A percentile compares a stretch with the other conserved stretches of the same genome.
Evolutionary conservation across 1,140 invertebrate species (phyloP).

Genomic region (Drosophila micromelanica): DNA sequence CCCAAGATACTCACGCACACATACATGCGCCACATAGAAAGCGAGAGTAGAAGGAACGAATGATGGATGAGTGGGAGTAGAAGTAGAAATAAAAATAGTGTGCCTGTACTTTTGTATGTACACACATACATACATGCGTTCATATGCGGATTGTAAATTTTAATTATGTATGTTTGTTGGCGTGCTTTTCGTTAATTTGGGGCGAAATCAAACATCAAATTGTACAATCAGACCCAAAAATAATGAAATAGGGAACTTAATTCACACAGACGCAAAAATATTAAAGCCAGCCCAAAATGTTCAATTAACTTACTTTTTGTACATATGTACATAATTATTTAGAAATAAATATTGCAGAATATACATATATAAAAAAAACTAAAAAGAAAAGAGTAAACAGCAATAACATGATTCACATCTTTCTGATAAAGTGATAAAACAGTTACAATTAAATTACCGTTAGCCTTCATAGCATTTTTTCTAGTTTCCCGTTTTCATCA

Average conservation of each 20-base stretch:
- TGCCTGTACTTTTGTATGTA: not conserved
- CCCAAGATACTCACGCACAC: slow-evolving; percentile 30
- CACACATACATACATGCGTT: not conserved
- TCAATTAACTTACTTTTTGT: not conserved
- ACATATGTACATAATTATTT: not conserved
- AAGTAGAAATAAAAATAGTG: not conserved
- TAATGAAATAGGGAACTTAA: no score
- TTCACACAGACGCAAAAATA: not conserved
- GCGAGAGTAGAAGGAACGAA: slow-evolving; percentile 1
- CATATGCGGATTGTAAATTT: not conserved
- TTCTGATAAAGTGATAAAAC: no score
- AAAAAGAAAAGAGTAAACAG: no score
- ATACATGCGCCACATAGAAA: not conserved
- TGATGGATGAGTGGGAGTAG: not conserved
- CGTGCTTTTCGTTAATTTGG: not conserved
- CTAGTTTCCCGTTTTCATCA: no score
- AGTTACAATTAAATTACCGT: no score
- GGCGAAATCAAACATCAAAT: slow-evolving; percentile 26
- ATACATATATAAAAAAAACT: not conserved
- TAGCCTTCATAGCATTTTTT: no score
- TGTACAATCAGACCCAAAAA: slow-evolving; percentile 27
- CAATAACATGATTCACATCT: no score
- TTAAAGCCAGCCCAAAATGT: not conserved
- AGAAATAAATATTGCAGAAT: not conserved
- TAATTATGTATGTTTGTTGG: not conserved